A percentile compares a stretch with the other conserved stretches of the same genome.
phyloP scores from a whole-genome alignment of 2,888 invertebrate genomes.

The Trissoscelio sp. region DNA sequence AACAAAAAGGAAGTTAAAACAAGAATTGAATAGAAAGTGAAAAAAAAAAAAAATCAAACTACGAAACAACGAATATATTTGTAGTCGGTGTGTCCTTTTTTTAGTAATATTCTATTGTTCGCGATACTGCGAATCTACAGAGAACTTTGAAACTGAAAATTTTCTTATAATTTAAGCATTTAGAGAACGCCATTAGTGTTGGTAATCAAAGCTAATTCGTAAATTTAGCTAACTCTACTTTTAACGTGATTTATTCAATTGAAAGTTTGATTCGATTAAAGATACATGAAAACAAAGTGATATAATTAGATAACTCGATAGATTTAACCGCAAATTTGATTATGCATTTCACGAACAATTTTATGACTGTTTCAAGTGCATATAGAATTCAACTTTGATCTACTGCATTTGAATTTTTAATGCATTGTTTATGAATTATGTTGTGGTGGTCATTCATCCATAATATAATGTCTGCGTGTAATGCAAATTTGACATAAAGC shows the following conservation, averaged over 20 bases:
- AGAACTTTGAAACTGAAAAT: neutral
- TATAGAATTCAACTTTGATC: conserved; percentile 64
- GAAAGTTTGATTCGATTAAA: conserved; percentile 61
- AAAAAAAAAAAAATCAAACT: no score
- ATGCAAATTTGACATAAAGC: conserved; percentile 61
- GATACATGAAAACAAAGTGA: conserved; percentile 64
- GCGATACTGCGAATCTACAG: neutral
- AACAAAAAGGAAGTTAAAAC: no score
- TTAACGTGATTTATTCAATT: conserved; percentile 47
- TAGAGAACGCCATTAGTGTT: conserved; percentile 19
- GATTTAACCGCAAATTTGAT: conserved; percentile 64
- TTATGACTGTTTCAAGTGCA: conserved; percentile 60
- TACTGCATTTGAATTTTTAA: conserved; percentile 63
- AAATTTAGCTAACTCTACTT: conserved; percentile 48
- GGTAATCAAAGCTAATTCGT: conserved; percentile 38
- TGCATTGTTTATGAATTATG: conserved; percentile 60
- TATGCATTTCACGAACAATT: conserved; percentile 61
- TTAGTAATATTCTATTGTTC: no score
- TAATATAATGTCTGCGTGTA: conserved; percentile 53
- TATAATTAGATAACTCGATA: conserved; percentile 64
- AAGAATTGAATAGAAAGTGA: no score
- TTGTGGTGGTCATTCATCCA: conserved; percentile 55
- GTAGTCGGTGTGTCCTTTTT: no score
- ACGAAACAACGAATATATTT: no score
- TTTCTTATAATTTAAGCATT: conserved; percentile 2